A percentile compares a stretch with the other conserved stretches of the same genome.
Evolutionary conservation across 2,113 vertebrate species (phyloP).

Genomic region (Eira barbara): DNA sequence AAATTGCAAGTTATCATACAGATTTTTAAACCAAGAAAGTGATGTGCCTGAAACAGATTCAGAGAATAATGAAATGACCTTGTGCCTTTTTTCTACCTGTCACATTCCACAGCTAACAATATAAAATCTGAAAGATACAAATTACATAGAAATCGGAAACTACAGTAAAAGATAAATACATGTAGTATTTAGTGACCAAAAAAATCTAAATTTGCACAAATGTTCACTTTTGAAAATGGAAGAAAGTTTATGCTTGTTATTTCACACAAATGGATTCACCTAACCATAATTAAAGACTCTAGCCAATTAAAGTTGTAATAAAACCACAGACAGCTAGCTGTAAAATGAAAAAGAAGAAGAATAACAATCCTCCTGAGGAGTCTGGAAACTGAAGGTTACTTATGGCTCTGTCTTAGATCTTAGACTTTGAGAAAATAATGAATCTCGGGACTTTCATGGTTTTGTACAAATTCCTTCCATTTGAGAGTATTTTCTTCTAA

Average conservation of each 20-base stretch:
- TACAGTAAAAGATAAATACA: neutral
- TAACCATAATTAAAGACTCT: constrained; percentile 42
- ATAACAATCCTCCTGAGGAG: neutral
- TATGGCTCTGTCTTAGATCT: neutral
- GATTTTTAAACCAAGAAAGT: constrained; percentile 35
- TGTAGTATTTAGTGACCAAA: neutral
- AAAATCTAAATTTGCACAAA: constrained; percentile 14
- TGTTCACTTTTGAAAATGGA: constrained; percentile 41
- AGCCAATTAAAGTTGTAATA: constrained; percentile 42
- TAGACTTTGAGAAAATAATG: neutral
- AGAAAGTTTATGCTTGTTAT: constrained; percentile 47
- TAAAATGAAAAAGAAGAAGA: constrained; percentile 37
- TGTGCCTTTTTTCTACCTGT: constrained; percentile 46
- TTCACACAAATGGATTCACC: constrained; percentile 53
- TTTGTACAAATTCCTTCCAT: neutral
- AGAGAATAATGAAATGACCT: constrained; percentile 57
- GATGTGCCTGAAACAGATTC: constrained; percentile 36
- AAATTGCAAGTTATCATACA: constrained; percentile 15
- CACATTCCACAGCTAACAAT: neutral
- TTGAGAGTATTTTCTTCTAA: neutral
- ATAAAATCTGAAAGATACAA: constrained; percentile 43
- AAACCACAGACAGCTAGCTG: constrained; percentile 20
- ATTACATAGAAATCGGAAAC: neutral
- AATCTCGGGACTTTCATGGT: neutral
- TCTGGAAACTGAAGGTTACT: neutral